Conservation (phyloP, 2,113 vertebrate genomes). For the Chionis minor region DNA sequence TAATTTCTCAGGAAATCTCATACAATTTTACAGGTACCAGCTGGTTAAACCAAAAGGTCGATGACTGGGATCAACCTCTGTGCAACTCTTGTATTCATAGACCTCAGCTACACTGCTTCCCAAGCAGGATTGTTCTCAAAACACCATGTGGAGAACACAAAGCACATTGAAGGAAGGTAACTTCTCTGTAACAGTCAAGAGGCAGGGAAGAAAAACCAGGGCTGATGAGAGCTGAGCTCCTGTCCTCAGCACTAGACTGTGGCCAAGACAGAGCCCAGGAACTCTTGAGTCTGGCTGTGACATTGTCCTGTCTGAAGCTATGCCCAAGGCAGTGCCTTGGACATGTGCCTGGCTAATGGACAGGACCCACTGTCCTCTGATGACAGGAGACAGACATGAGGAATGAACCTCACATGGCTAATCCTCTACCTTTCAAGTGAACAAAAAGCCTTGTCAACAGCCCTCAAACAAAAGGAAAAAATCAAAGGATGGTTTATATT, state of each 20-base stretch:
- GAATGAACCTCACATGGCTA: conserved; percentile 45
- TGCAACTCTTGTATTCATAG: neutral
- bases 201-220: neutral
- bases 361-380: neutral
- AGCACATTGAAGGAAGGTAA: neutral
- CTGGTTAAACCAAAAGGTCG: neutral
- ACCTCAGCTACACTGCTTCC: neutral
- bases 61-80: neutral
- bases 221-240: neutral
- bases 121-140: neutral
- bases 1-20: neutral
- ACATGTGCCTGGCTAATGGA: neutral
- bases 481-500: conserved; percentile 59
- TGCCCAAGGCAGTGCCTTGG: neutral
- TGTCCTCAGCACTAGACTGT: neutral
- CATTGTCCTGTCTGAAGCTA: neutral
- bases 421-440: conserved; percentile 59
- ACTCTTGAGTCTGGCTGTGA: neutral
- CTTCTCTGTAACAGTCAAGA: neutral
- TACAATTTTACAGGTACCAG: neutral
- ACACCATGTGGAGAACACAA: neutral
- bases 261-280: neutral
- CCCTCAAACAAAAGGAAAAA: conserved; percentile 49
- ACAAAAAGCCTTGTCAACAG: conserved; percentile 61
- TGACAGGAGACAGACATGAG: conserved; percentile 21